Conservation (phyloP, 2,888 invertebrate genomes). For the Tipula confusa region DNA sequence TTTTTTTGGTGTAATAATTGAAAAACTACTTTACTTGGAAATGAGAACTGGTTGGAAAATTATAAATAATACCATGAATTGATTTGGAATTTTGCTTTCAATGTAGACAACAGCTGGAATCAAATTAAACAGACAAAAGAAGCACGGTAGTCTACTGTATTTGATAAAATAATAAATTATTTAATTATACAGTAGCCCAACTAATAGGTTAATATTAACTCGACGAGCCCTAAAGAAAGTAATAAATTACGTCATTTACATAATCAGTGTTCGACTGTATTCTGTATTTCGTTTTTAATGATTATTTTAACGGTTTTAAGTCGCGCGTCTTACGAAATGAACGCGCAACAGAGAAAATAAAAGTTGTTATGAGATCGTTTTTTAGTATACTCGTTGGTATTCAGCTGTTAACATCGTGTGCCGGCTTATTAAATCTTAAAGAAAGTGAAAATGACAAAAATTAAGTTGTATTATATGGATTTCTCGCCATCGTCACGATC, state of each 20-base stretch:
- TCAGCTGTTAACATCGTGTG: not conserved
- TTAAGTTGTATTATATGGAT: constrained; percentile 40
- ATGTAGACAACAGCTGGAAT: no score
- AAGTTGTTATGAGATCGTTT: not conserved
- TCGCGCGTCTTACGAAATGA: not conserved
- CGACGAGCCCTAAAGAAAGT: no score
- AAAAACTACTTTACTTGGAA: no score
- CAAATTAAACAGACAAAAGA: no score
- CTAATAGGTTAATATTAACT: no score
- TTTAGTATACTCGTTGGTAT: not conserved
- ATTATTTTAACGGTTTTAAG: not conserved
- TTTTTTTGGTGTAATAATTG: no score
- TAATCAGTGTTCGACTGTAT: not conserved
- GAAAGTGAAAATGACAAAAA: constrained; percentile 36
- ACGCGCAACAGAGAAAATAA: not conserved
- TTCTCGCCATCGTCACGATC: constrained; percentile 45
- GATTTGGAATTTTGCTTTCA: no score
- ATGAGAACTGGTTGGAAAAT: no score
- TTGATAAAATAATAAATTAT: no score
- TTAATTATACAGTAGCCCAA: no score
- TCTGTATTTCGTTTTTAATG: not conserved
- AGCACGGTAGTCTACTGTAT: no score
- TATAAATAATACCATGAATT: no score
- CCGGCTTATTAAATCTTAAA: not conserved
- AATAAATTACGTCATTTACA: not conserved